These are phyloP conservation scores for Columbina picui DNA, from an alignment of 2,113 vertebrate species.

Conservation along the genomic window DNA sequence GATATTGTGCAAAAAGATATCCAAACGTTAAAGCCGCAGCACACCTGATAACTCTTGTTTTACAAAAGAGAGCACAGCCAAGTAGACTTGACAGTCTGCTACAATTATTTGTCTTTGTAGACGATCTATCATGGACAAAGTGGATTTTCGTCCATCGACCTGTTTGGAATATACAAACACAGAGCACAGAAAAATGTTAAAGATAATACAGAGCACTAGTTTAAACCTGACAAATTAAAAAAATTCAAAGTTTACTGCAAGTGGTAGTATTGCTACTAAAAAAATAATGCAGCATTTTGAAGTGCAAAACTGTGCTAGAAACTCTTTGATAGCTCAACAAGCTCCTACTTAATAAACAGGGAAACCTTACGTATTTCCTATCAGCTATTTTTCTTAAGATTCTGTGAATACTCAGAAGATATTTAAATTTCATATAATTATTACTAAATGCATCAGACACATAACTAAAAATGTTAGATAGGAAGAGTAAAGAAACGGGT, in stretches of 20 bases:
- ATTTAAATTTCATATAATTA: not conserved
- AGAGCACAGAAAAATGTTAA: not conserved
- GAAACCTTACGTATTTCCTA: not conserved
- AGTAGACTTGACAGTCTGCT: conserved; percentile 97
- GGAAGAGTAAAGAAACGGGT: not conserved
- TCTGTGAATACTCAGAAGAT: not conserved
- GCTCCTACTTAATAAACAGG: not conserved
- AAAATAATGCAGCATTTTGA: not conserved
- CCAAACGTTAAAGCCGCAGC: not conserved
- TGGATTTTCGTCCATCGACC: conserved; percentile 90
- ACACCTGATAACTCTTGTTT: conserved; percentile 97
- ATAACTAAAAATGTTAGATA: not conserved
- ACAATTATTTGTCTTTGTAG: conserved; percentile 97
- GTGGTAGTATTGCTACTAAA: not conserved
- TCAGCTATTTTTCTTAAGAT: not conserved
- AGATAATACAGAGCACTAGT: not conserved
- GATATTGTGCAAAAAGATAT: not conserved
- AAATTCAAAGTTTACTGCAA: not conserved
- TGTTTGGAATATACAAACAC: conserved; percentile 64
- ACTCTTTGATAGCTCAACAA: not conserved
- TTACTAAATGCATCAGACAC: not conserved
- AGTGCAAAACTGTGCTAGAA: not conserved
- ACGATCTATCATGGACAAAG: conserved; percentile 87
- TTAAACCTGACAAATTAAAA: not conserved
- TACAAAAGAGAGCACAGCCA: conserved; percentile 95